Percentiles rank a stretch among this genome's conserved stretches.
Conservation (phyloP, 2,888 invertebrate species). For the Eurytoma adleriae region DNA sequence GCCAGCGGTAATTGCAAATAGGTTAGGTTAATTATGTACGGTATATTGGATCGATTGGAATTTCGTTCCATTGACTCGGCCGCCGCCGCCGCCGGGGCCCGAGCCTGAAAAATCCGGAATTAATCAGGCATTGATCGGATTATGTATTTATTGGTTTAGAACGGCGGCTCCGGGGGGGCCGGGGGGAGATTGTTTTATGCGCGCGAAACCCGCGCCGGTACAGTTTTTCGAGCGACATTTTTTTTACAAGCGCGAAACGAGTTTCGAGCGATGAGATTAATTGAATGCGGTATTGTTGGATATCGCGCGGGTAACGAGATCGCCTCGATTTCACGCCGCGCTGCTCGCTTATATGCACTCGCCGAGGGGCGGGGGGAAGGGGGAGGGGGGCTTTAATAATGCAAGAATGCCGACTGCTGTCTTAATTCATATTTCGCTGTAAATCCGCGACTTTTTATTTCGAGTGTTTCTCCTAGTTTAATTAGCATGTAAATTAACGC, state of each 20-base stretch:
- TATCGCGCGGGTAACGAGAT: neutral
- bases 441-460: too few relatives aligned
- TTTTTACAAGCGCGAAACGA: neutral
- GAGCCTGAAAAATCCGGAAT: slow-evolving; percentile 39
- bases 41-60: slow-evolving; percentile 49
- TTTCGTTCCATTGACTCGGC: slow-evolving; percentile 49
- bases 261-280: neutral
- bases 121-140: slow-evolving; percentile 47
- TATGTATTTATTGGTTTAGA: slow-evolving; percentile 50
- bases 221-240: neutral
- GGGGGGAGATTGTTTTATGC: neutral
- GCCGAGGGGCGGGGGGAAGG: too few relatives aligned
- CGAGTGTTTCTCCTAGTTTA: slow-evolving; percentile 30
- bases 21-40: slow-evolving; percentile 53
- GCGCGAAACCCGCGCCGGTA: neutral
- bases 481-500: slow-evolving; percentile 50
- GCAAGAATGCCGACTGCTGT: too few relatives aligned
- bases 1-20: slow-evolving; percentile 51
- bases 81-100: neutral
- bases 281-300: too few relatives aligned
- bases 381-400: too few relatives aligned
- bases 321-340: too few relatives aligned
- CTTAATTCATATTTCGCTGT: too few relatives aligned
- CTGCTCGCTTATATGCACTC: too few relatives aligned
- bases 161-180: neutral